Base-by-base conservation (phyloP, 92 coral and sea anemone species). In the Phymanthus crucifer region DNA sequence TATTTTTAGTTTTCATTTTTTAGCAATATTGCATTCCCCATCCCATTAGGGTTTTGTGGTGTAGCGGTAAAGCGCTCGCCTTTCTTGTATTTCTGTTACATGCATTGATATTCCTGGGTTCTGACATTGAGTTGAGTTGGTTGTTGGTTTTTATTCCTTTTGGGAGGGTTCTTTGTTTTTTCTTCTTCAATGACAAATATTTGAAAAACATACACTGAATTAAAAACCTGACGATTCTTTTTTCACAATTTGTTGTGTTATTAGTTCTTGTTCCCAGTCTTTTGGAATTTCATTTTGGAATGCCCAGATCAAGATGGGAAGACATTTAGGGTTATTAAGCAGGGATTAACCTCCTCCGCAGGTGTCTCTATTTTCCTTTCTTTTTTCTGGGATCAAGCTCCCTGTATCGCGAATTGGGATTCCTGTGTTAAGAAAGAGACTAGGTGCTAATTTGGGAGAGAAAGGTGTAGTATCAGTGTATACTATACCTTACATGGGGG, bases 51-150 rank as follows among this genome's bases (percentile, higher is more conserved):
- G 64, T n/a, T n/a, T 54, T 54, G 64, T 54, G 64, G 64, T 54
- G 64, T 54, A 21, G 64, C 27, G 64, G 64, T 21, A 19, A 21
- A 24, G 64, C 4, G 29, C 27, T 54, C 12, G 29, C 64, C 31
- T 21, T 45, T 45, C 64, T 21, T 14, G n/a, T 2, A 54, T 6
- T 21, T 54, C 27, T 21, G n/a, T 21, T 13, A 3, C 19, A 17
- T 50, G 29, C 29, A 54, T 54, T 54, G 21, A 21, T 9, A 54
- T 21, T 54, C 64, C 10, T 54, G 64, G 64, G 64, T n/a, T n/a
- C n/a, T n/a, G 64, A 4, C 64, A 54, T 54, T 54, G 64, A 54
- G 64, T 54, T 54, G 64, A 54, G 64, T 21, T 54, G 64, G 64
- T 54, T 54, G 64, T 54, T 54, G 64, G 64, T 54, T 54, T 16